Conservation (phyloP, 2,888 invertebrate genomes). For the Physocephala rufipes region DNA sequence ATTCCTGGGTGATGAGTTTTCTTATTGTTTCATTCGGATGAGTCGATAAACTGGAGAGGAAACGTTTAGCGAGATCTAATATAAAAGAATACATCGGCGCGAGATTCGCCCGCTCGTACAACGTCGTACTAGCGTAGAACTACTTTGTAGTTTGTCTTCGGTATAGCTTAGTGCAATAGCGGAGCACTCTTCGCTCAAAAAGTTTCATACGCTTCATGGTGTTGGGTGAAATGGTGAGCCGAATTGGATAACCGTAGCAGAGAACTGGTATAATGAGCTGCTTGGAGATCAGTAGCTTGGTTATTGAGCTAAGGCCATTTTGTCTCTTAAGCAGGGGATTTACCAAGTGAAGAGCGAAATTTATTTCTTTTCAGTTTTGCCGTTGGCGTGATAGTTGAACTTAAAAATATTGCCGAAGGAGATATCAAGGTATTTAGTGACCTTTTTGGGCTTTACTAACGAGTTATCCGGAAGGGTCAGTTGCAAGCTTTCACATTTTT, state of each 20-base stretch:
- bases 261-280: neutral
- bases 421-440: too few relatives aligned
- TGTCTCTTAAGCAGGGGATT: neutral
- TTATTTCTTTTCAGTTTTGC: neutral
- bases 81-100: neutral
- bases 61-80: neutral
- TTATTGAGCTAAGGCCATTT: neutral
- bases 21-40: neutral
- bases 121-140: neutral
- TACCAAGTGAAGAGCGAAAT: neutral
- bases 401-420: too few relatives aligned
- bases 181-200: neutral
- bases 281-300: neutral
- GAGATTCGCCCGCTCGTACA: neutral
- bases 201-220: neutral
- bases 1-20: neutral
- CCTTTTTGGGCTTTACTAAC: neutral
- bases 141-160: neutral
- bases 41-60: neutral
- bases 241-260: neutral
- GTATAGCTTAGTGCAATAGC: too few relatives aligned
- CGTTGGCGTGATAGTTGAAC: too few relatives aligned
- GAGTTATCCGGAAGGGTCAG: neutral
- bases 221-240: neutral
- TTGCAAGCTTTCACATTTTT: neutral